phyloP scores from a whole-genome alignment of 2,113 vertebrate species.

The Petaurus breviceps region DNA sequence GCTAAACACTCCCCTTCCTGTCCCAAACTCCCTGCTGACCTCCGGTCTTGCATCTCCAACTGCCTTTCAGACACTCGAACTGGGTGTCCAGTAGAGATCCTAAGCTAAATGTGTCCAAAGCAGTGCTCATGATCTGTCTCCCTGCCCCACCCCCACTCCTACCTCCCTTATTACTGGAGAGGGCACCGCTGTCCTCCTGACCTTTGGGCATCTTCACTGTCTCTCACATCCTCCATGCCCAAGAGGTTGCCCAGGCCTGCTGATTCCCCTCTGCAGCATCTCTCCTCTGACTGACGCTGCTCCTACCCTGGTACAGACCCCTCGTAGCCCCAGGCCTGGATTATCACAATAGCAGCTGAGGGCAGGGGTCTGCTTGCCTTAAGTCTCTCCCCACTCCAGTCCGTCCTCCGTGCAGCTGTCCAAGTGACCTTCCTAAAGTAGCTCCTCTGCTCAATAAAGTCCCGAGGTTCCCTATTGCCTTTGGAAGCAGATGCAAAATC shows the following conservation, averaged over 20 bases:
- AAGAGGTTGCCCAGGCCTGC: background rate
- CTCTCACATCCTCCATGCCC: background rate
- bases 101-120: background rate
- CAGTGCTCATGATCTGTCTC: background rate
- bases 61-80: background rate
- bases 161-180: background rate
- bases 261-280: background rate
- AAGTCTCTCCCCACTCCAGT: background rate
- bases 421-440: background rate
- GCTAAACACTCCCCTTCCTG: background rate
- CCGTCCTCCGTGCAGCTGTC: background rate
- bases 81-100: background rate
- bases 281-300: background rate
- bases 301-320: background rate
- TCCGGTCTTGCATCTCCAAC: too few species aligned
- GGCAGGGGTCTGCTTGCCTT: background rate
- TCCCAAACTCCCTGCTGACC: background rate
- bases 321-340: background rate
- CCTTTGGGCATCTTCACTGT: background rate
- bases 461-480: background rate
- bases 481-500: background rate
- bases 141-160: background rate
- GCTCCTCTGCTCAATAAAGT: background rate
- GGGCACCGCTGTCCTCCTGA: background rate
- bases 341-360: background rate